Evolutionary conservation across 2,797 vertebrate species (phyloP).

Genomic region (Etheostoma nigrum): DNA sequence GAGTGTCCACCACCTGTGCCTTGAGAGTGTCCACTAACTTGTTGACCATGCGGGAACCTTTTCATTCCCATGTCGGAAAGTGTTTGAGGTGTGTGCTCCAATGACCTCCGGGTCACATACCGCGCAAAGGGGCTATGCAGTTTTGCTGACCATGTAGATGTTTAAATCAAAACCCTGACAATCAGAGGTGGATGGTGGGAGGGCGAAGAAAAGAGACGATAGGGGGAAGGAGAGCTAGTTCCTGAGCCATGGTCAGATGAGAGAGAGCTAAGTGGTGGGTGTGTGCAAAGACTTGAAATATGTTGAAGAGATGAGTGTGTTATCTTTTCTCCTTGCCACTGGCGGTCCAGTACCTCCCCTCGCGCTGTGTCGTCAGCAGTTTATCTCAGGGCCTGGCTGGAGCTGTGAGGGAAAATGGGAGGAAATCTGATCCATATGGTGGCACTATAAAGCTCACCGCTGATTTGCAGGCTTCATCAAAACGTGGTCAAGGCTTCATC

Average conservation of each 20-base stretch:
- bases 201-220: slow-evolving; percentile 35
- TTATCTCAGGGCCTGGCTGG: slow-evolving; percentile 75
- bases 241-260: slow-evolving; percentile 64
- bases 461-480: slow-evolving; percentile 74
- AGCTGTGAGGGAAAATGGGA: slow-evolving; percentile 79
- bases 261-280: slow-evolving; percentile 68
- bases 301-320: slow-evolving; percentile 81
- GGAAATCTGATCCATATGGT: slow-evolving; percentile 82
- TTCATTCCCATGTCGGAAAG: slow-evolving; percentile 66
- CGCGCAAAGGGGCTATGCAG: slow-evolving; percentile 68
- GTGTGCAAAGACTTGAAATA: slow-evolving; percentile 77
- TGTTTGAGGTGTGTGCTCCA: slow-evolving; percentile 74
- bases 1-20: slow-evolving; percentile 53
- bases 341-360: slow-evolving; percentile 77
- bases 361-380: slow-evolving; percentile 79
- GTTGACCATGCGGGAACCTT: slow-evolving; percentile 48
- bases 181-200: slow-evolving; percentile 47
- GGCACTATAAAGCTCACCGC: slow-evolving; percentile 81
- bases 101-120: slow-evolving; percentile 81
- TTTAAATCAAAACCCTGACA: slow-evolving; percentile 80
- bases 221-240: slow-evolving; percentile 57
- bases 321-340: slow-evolving; percentile 84
- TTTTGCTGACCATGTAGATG: slow-evolving; percentile 79
- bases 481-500: slow-evolving; percentile 70
- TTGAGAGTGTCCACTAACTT: slow-evolving; percentile 34